phyloP scores from a whole-genome alignment of 1,140 invertebrate genomes.

The Drosophila varians region DNA sequence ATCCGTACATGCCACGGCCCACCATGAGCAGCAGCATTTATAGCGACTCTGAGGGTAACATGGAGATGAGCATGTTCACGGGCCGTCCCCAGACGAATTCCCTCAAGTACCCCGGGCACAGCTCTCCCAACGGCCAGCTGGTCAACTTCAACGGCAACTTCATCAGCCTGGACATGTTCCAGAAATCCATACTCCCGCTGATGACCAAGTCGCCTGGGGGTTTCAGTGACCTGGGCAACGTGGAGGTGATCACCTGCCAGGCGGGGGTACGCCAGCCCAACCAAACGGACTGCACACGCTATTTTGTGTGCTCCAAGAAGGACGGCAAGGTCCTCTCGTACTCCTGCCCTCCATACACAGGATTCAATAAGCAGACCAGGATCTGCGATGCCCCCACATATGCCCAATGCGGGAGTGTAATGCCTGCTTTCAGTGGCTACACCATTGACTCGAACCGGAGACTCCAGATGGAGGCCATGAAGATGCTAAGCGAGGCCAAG shows the following conservation, averaged over 20 bases:
- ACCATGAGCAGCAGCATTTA: conserved; percentile 63
- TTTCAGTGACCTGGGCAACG: conserved; percentile 56
- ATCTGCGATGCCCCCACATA: conserved; percentile 84
- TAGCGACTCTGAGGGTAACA: conserved; percentile 56
- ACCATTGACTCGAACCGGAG: conserved; percentile 66
- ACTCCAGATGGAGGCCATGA: conserved; percentile 69
- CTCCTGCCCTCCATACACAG: conserved; percentile 84
- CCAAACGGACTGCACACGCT: conserved; percentile 84
- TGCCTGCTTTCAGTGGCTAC: conserved; percentile 49
- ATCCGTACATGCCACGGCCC: conserved; percentile 47
- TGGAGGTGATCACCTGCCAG: conserved; percentile 84
- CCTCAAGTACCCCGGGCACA: conserved; percentile 15
- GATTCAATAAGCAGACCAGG: conserved; percentile 84
- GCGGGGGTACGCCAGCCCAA: conserved; percentile 84
- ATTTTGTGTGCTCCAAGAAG: conserved; percentile 84
- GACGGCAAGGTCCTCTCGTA: conserved; percentile 83
- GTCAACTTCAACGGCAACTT: conserved; percentile 80
- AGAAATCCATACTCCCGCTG: conserved; percentile 74
- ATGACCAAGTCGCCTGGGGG: conserved; percentile 47
- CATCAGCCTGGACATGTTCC: conserved; percentile 75
- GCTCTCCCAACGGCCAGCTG: conserved; percentile 40
- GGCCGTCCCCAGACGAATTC: conserved; percentile 17
- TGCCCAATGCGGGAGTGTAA: conserved; percentile 65
- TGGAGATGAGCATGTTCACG: conserved; percentile 62
- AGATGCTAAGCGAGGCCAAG: conserved; percentile 71